Percentiles rank a stretch among this genome's conserved stretches.
phyloP scores from a whole-genome alignment of 53 echinoderm and acorn worm species.

The Echinarachnius parma region DNA sequence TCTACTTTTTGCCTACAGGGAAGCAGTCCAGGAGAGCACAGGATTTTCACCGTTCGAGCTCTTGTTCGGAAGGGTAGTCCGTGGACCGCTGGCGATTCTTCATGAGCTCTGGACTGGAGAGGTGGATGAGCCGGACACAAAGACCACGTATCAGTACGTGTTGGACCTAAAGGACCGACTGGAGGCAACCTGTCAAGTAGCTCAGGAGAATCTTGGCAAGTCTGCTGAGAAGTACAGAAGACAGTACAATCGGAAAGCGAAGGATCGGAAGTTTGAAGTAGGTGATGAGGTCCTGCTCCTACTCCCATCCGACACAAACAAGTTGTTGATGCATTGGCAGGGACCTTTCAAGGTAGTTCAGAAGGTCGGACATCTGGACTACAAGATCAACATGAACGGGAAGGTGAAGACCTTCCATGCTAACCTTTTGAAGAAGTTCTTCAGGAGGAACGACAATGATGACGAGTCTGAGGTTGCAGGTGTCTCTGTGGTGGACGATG shows the following conservation, averaged over 20 bases:
- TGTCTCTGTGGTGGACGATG: constrained; percentile 3
- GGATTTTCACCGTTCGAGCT: constrained; percentile 44
- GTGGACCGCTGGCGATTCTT: constrained; percentile 38
- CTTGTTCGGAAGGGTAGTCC: constrained; percentile 23
- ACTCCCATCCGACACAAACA: constrained; percentile 30
- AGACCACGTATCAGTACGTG: constrained; percentile 17
- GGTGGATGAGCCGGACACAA: constrained; percentile 7
- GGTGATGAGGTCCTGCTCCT: constrained; percentile 36
- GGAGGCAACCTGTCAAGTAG: too few relatives aligned
- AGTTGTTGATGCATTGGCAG: constrained; percentile 18
- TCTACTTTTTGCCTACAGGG: constrained; percentile 37
- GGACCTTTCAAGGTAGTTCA: constrained; percentile 22
- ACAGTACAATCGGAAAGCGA: constrained; percentile 14
- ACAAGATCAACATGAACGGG: constrained; percentile 16
- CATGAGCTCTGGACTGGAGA: constrained; percentile 36
- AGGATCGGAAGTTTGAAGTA: constrained; percentile 25
- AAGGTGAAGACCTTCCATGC: not conserved
- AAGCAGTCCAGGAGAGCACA: constrained; percentile 23
- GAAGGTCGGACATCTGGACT: not conserved
- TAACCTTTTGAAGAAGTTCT: too few relatives aligned
- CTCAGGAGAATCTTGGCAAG: too few relatives aligned
- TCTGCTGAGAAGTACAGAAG: not conserved
- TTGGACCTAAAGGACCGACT: too few relatives aligned
- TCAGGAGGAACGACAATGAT: not conserved
- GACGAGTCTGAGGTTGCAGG: not conserved